Conservation (phyloP, 1,140 invertebrate species). For the Pseudomyrmex gracilis region DNA sequence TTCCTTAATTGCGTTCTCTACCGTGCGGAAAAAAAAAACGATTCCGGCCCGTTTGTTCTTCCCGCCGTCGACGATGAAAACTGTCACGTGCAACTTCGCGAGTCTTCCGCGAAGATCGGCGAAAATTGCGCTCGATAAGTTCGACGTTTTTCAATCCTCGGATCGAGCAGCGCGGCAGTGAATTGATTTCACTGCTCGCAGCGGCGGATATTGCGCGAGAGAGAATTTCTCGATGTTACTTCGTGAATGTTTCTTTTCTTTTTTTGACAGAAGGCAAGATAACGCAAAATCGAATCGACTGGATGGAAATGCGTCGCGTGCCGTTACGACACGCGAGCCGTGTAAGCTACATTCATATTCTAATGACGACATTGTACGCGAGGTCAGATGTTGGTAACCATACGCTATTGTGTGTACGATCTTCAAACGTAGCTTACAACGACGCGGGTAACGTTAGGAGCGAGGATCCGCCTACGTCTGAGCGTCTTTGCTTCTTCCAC, state of each 20-base stretch:
- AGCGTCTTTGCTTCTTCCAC: slow-evolving; percentile 63
- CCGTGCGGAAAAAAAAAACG: slow-evolving; percentile 47
- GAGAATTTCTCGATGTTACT: no score
- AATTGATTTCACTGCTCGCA: no score
- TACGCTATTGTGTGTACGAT: slow-evolving; percentile 79
- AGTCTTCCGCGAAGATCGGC: no score
- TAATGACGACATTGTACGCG: slow-evolving; percentile 82
- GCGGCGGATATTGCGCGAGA: no score
- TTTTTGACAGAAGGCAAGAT: slow-evolving; percentile 12
- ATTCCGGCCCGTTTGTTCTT: slow-evolving; percentile 63
- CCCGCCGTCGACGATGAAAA: not conserved
- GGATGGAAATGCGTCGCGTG: slow-evolving; percentile 76
- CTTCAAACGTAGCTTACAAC: slow-evolving; percentile 64
- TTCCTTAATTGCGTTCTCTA: slow-evolving; percentile 78
- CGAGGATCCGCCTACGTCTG: slow-evolving; percentile 78
- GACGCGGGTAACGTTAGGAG: slow-evolving; percentile 76
- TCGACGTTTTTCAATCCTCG: no score
- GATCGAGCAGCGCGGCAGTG: no score
- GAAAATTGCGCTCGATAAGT: not conserved
- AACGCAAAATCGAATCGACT: slow-evolving; percentile 53
- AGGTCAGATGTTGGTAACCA: slow-evolving; percentile 82
- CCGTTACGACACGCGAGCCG: slow-evolving; percentile 68
- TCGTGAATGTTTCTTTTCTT: no score
- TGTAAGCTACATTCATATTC: slow-evolving; percentile 81
- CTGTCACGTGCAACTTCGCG: no score